Conservation (phyloP, 2,113 vertebrate genomes). For the Columba janthina region DNA sequence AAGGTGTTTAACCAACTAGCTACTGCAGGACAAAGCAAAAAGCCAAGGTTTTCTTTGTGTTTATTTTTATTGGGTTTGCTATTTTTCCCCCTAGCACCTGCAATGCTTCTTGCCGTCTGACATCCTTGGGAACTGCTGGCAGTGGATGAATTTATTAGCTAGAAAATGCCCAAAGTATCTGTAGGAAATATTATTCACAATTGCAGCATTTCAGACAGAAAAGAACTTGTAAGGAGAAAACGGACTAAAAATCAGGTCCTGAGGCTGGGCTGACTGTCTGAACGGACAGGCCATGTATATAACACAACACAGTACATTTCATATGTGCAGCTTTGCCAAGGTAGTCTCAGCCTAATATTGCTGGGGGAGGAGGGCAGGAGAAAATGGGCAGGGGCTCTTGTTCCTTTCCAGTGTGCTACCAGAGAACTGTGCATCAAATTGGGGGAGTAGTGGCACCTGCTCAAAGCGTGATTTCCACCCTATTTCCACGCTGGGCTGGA, state of each 20-base stretch:
- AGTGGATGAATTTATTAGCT: background rate
- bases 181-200: background rate
- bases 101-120: background rate
- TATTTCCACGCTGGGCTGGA: background rate
- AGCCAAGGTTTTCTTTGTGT: background rate
- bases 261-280: background rate
- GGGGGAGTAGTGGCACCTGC: background rate
- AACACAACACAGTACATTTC: background rate
- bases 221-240: background rate
- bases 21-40: slow-evolving; percentile 6
- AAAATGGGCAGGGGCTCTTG: background rate
- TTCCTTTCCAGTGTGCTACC: background rate
- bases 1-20: background rate
- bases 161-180: background rate
- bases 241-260: background rate
- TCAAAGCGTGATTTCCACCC: background rate
- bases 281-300: accelerated
- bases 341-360: background rate
- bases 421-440: background rate
- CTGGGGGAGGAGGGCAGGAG: background rate
- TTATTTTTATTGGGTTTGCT: background rate
- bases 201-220: background rate
- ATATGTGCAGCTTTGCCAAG: background rate
- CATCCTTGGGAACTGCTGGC: background rate
- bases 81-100: background rate